Conservation (phyloP, 2,797 vertebrate species). For the Pipistrellus pygmaeus region DNA sequence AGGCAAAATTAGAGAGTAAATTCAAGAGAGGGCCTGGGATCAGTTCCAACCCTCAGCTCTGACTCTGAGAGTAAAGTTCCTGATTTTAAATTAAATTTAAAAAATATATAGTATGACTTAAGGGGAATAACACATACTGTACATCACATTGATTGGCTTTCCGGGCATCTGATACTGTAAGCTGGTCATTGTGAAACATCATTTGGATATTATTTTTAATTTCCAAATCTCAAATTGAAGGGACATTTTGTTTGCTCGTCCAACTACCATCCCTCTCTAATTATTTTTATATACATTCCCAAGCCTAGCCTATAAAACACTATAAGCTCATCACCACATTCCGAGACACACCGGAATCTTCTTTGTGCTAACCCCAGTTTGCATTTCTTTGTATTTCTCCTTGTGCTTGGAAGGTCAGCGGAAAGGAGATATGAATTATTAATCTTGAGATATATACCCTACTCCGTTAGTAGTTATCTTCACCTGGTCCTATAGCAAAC, state of each 20-base stretch:
- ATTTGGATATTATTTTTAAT: background rate
- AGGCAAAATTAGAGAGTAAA: background rate
- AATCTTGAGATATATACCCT: background rate
- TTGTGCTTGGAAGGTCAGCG: background rate
- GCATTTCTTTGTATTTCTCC: background rate
- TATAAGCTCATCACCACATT: background rate
- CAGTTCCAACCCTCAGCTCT: background rate
- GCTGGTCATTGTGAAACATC: background rate
- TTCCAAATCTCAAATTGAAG: background rate
- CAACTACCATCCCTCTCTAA: background rate
- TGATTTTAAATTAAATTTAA: background rate
- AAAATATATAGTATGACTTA: background rate
- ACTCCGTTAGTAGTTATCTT: background rate
- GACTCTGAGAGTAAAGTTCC: background rate
- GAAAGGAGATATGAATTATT: fast-evolving
- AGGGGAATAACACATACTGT: background rate
- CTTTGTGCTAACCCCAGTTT: background rate
- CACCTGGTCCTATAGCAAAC: background rate
- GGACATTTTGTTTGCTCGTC: background rate
- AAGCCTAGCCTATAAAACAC: background rate
- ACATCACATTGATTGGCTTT: background rate
- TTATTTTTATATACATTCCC: background rate
- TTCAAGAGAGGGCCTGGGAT: background rate
- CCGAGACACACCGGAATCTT: background rate
- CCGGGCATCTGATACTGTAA: background rate